Percentiles rank a stretch among this genome's conserved stretches.
Conservation (phyloP, 2,113 vertebrate genomes). For the Gila orcuttii region DNA sequence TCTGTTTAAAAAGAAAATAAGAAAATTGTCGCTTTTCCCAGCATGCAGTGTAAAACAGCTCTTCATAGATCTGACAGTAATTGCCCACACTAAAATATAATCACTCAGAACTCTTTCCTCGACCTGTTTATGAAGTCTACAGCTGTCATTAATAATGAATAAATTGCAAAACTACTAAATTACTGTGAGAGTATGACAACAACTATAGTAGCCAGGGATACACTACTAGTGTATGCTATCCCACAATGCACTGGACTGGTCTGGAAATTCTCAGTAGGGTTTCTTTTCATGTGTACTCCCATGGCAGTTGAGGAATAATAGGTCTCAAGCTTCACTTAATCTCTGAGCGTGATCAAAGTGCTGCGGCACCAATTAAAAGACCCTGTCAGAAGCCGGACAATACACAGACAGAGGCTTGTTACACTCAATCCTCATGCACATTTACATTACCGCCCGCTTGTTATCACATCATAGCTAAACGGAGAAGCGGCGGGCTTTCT, state of each 20-base stretch:
- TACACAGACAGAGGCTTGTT: conserved; percentile 44
- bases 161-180: not conserved
- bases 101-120: not conserved
- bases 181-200: too few relatives aligned
- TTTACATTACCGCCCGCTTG: not conserved
- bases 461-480: conserved; percentile 24
- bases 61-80: too few relatives aligned
- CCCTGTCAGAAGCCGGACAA: conserved; percentile 45
- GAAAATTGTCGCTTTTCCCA: too few relatives aligned
- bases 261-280: conserved; percentile 41
- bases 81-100: too few relatives aligned
- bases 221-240: not conserved
- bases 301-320: conserved; percentile 40
- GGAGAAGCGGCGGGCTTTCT: conserved; percentile 37
- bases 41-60: too few relatives aligned
- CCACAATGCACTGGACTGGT: conserved; percentile 7
- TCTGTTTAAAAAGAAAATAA: too few relatives aligned
- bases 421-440: conserved; percentile 41
- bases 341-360: conserved; percentile 60
- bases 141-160: not conserved
- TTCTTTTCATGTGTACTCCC: conserved; percentile 40
- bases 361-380: conserved; percentile 60
- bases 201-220: not conserved
- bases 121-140: not conserved
- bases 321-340: conserved; percentile 55